These are phyloP conservation scores for Mimumesa dahlbomi DNA, from an alignment of 2,888 invertebrate species.

Conservation along the genomic window DNA sequence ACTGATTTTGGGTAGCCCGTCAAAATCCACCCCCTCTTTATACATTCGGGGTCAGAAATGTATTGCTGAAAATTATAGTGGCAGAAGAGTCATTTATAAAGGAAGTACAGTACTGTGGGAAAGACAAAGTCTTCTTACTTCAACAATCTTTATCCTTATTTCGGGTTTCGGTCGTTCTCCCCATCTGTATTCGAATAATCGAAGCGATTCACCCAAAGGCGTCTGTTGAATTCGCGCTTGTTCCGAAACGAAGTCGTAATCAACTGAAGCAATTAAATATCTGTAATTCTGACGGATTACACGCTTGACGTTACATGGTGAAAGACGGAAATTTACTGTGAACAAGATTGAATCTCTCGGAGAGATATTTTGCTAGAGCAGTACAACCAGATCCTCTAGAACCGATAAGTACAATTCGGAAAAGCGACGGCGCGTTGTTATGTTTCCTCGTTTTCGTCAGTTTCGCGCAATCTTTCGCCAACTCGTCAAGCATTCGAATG, in stretches of 20 bases:
- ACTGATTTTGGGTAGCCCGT: conserved; percentile 83
- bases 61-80: conserved; percentile 72
- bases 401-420: conserved; percentile 84
- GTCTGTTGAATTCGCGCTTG: conserved; percentile 80
- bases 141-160: conserved; percentile 66
- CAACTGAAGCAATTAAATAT: conserved; percentile 78
- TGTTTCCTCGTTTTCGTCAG: conserved; percentile 75
- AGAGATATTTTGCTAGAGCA: conserved; percentile 82
- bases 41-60: conserved; percentile 82
- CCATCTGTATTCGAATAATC: conserved; percentile 57
- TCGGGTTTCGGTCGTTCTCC: conserved; percentile 55
- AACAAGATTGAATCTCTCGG: conserved; percentile 82
- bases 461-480: conserved; percentile 77
- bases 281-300: neutral
- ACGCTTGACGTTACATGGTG: neutral
- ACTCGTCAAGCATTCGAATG: conserved; percentile 73
- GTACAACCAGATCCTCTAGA: conserved; percentile 83
- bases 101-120: neutral
- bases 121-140: conserved; percentile 64
- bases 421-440: conserved; percentile 81
- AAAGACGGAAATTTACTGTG: conserved; percentile 75
- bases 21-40: conserved; percentile 84
- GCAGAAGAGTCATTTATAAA: neutral
- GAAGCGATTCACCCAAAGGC: conserved; percentile 60
- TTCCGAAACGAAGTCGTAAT: conserved; percentile 82